phyloP scores from a whole-genome alignment of 1,140 invertebrate species.

The Formica exsecta region DNA sequence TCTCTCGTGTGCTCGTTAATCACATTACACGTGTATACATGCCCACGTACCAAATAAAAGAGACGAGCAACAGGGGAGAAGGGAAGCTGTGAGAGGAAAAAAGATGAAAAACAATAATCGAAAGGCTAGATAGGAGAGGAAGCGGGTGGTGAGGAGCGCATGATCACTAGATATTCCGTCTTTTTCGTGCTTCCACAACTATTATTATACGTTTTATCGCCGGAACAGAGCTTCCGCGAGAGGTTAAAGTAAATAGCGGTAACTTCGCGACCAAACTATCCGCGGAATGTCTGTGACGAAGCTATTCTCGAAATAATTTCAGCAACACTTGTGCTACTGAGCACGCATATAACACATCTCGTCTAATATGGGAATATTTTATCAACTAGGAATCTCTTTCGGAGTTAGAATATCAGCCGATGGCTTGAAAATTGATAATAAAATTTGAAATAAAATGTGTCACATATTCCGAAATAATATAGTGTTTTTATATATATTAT shows the following conservation, averaged over 20 bases:
- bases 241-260: constrained; percentile 28
- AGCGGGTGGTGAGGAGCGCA: background rate
- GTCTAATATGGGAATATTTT: background rate
- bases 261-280: constrained; percentile 39
- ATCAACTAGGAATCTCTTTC: background rate
- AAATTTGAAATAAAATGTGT: background rate
- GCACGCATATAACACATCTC: background rate
- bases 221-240: background rate
- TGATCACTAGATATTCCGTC: background rate
- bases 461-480: too few relatives aligned
- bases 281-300: constrained; percentile 20
- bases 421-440: background rate
- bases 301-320: constrained; percentile 52
- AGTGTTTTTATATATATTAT: background rate
- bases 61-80: background rate
- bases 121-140: background rate
- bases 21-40: constrained; percentile 57
- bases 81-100: constrained; percentile 3
- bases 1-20: constrained; percentile 63
- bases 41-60: constrained; percentile 34
- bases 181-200: constrained; percentile 16
- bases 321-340: background rate
- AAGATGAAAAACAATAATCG: constrained; percentile 29
- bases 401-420: background rate
- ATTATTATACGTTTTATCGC: constrained; percentile 1